phyloP scores from a whole-genome alignment of 2,113 vertebrate species.

The Rousettus leschenaultii region DNA sequence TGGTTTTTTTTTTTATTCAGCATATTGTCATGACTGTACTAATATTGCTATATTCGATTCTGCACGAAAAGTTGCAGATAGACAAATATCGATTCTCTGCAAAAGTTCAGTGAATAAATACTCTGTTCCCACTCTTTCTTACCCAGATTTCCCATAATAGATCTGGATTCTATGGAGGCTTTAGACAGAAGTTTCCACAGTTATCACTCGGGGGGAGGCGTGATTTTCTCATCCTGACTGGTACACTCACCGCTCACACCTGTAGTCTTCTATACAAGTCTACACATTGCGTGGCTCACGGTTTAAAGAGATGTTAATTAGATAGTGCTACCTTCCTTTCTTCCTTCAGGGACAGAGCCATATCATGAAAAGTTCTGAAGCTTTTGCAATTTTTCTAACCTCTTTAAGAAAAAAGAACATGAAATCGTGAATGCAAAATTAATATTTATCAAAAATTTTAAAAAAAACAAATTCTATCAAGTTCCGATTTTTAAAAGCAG shows the following conservation, averaged over 20 bases:
- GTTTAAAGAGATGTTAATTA: not conserved
- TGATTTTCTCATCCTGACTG: not conserved
- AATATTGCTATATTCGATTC: constrained; percentile 65
- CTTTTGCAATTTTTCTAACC: not conserved
- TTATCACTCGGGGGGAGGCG: not conserved
- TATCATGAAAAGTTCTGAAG: not conserved
- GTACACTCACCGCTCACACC: not conserved
- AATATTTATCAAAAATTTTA: not conserved
- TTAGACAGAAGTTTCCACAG: not conserved
- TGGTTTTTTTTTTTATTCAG: constrained; percentile 58
- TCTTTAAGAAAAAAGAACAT: not conserved
- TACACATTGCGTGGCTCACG: not conserved
- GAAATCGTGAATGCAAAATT: not conserved
- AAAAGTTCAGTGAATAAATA: constrained; percentile 27
- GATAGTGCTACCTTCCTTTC: not conserved
- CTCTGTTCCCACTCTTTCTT: not conserved
- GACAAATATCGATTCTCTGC: constrained; percentile 64
- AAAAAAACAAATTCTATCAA: not conserved
- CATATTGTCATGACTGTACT: constrained; percentile 68
- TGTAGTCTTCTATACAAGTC: not conserved
- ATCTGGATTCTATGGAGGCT: not conserved
- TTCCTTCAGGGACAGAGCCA: not conserved
- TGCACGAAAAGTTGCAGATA: constrained; percentile 62
- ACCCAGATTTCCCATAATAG: not conserved
- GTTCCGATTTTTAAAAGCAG: not conserved